A percentile compares a stretch with the other conserved stretches of the same genome.
phyloP scores from a whole-genome alignment of 2,113 vertebrate species.

The Tiliqua scincoides region DNA sequence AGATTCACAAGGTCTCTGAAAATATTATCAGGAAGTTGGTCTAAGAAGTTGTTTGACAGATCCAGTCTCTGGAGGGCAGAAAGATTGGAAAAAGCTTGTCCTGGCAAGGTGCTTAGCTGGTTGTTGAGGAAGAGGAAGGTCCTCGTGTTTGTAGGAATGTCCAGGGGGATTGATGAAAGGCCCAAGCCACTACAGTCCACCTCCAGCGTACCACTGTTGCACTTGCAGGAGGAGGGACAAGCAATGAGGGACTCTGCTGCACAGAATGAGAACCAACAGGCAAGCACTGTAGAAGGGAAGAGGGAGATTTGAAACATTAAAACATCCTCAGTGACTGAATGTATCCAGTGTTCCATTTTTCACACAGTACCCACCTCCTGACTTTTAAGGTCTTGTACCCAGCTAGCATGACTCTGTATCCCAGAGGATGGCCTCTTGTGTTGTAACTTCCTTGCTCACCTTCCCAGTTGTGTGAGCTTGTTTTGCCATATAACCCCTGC shows the following conservation, averaged over 20 bases:
- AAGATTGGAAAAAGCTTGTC: constrained; percentile 88
- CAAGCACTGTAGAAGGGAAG: constrained; percentile 71
- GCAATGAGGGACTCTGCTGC: constrained; percentile 73
- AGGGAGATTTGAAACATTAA: constrained; percentile 39
- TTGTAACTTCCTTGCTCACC: not conserved
- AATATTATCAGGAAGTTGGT: constrained; percentile 88
- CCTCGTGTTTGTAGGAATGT: constrained; percentile 85
- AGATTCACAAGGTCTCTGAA: constrained; percentile 91
- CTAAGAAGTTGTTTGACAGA: constrained; percentile 97
- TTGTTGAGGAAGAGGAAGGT: constrained; percentile 95
- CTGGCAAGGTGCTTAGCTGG: constrained; percentile 86
- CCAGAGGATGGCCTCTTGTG: not conserved
- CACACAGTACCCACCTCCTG: not conserved
- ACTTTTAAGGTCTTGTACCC: not conserved
- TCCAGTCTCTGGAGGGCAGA: constrained; percentile 92
- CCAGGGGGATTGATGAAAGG: constrained; percentile 85
- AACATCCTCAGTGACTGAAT: not conserved
- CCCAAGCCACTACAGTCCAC: constrained; percentile 92
- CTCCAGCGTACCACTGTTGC: constrained; percentile 82
- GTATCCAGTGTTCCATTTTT: not conserved
- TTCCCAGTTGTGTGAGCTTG: not conserved
- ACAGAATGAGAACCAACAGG: constrained; percentile 82
- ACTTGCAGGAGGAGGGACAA: constrained; percentile 90
- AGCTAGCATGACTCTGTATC: not conserved
- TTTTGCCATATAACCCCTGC: not conserved